Base-by-base conservation (phyloP, 2,888 invertebrate genomes). In the Halictus quadricinctus region DNA sequence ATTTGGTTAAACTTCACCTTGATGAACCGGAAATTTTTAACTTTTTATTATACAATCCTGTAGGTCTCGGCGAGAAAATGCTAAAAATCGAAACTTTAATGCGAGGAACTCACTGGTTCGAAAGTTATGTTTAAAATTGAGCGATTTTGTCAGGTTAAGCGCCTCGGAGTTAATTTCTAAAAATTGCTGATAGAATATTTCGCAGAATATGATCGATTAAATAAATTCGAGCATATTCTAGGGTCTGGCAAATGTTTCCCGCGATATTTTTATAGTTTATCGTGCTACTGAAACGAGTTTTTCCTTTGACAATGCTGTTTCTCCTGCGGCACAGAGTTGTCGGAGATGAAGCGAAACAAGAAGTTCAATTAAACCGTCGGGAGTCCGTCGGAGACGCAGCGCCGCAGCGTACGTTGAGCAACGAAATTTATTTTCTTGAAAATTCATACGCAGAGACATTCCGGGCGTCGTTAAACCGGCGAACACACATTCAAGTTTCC, bases 401-500 rank as follows among this genome's bases (percentile, higher is more conserved):
- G 36, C 36, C 1, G 4, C 25, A 1, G 60, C 25, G 60, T 18
- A 29, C 8, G 66, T 13, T 36, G 7, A 66, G 66, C 36, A 18
- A 66, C 66, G 36, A 66, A 36, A 66, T 66, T 66, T 66, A 66
- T 66, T 66, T 66, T 66, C 66, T 66, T 66, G 66, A 66, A 36
- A 66, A 66, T 66, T 66, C 66, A 66, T 66, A 66, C 66, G 66
- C 66, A 18, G 66, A 69, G 41, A 69, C 69, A 41, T 69, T n/a
- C 25, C 64, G 29, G 15, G 66, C 74, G 43, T 25, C 73, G 79
- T 72, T 36, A 58, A 77, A 76, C 36, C 54, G 50, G 29, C 73
- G 77, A 48, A 58, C 46, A 58, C 73, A 58, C 73, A 58, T 41
- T 75, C 46, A 36, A 64, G 74, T 74, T 84, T 60, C 70, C 60